Base-by-base conservation (phyloP, 2,113 vertebrate species). In the Mustela lutreola region DNA sequence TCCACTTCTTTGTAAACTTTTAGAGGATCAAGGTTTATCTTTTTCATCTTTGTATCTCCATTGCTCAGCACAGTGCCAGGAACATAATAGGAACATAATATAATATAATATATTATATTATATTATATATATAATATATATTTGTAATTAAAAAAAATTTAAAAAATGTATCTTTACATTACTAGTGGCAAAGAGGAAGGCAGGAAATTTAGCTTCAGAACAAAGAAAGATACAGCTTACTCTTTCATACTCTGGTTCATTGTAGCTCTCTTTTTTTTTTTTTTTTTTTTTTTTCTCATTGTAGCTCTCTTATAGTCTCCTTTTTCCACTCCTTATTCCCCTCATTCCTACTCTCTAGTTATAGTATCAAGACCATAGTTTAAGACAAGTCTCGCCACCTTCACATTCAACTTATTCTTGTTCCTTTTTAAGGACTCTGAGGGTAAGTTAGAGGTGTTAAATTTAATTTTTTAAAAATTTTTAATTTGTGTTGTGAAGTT, bases 161-260 rank as follows among this genome's bases (percentile, higher is more conserved):
- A 5, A 50, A 50, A 50, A 58, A 58, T 18, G 53, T 18, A 56
- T 56, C 16, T 79, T 91, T 2, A n/a, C 16, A 53, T 86, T 26
- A 89, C 24, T 94, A 81, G 33, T 97, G 48, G 8, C 26, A 83
- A 62, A 76, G 90, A 71, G 33, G 36, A 84, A 8, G n/a, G 11
- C 26, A 92, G 7, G 42, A 24, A 31, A 36, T 60, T 79, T 90
- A 56, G 70, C 33, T 76, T n/a, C 39, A 80, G 36, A 18, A 11
- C 12, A 88, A 93, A 95, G 63, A 79, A 73, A 84, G 63, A 36
- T 73, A 42, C 10, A 79, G 9, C 7, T 53, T 79, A 81, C 24
- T 96, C n/a, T 60, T 94, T 81, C 85, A 76, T 86, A 96, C 53
- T 85, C 22, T 62, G 50, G 45, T 82, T 95, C 26, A 82, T 71